Evolutionary conservation across 2,797 vertebrate genomes (phyloP), one percentile per base, ranked within the genome.

Genomic region (Arrhamphus sclerolepis): DNA sequence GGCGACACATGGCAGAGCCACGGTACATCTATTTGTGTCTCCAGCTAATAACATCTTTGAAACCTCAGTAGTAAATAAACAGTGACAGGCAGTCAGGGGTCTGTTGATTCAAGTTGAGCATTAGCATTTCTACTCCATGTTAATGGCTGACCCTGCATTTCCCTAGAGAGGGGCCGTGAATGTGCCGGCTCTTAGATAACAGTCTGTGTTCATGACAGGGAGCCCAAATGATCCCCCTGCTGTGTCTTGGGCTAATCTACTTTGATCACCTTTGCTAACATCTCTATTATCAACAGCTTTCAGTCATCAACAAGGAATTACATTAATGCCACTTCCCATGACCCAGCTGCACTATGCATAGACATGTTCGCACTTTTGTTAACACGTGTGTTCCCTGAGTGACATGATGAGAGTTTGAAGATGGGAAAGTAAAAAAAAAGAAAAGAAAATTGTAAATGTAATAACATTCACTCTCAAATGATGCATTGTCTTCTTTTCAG

Each of bases 201-300:
- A 56, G 77, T 89, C 82, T 69, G 77, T 83, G 83, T 87, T 93
- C 94, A 92, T 93, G 87, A 91, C 76, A 72, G 82, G 20, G 73
- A 74, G 78, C 66, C 68, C 76, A 85, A 85, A 84, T 72, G 89
- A 88, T 85, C 80, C 80, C 80, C 72, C 72, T 51, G 70, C 76
- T 74, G 88, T 64, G 68, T 89, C 91, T 90, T 86, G 75, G 69
- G 74, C 90, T 94, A 94, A 93, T 93, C 92, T 94, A 86, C 84
- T 87, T 83, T 87, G 88, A 92, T 93, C 89, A 92, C 90, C 89
- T 92, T 90, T 92, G 87, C 90, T 93, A 91, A 93, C 89, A 92
- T 92, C 89, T 94, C 92, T 92, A 92, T 92, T 93, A 94, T 87
- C 87, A 88, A 87, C 92, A 93, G 87, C 91, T 93, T 94, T 89